Base-by-base conservation (phyloP, 2,113 vertebrate species). In the Sander lucioperca region DNA sequence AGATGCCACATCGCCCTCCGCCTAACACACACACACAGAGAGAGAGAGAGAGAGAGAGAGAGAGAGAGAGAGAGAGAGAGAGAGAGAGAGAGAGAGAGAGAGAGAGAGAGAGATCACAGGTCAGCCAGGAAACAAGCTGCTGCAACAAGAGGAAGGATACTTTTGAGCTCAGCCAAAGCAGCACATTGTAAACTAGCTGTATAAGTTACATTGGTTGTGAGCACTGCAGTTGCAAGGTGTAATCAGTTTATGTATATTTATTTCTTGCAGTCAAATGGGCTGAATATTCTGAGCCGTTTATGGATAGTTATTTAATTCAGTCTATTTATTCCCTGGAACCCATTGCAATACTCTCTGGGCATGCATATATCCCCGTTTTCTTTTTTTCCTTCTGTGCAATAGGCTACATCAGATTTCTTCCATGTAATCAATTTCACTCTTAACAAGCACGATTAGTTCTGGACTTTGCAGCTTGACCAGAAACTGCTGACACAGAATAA, bases 1-100 rank as follows among this genome's bases (percentile, higher is more conserved):
- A 14, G 96, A 96, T 0, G 97, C 97, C 85, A 99, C 98, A 62
- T 99, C 98, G 0, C 96, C 96, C 88, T 99, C 98, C 0, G 98
- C 98, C 98, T 99, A 33, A 88, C 0, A 53, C 76, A 59, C 30
- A 89, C 19, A 76, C 47, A 45, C 11, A 81, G 14, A 57, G 9
- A 83, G 23, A 69, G 30, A 11, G 23, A 27, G 30, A 25, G 13
- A 59, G 50, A 62, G 80, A 33, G 30, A 33, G 30, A 81, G 12
- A 57, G 9, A 83, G 23, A 69, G 30, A 11, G 23, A 23, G 30
- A 33, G 25, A 81, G 14, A 57, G 9, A 83, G 23, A 69, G 30
- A 11, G 23, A 27, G 30, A 25, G 13, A 59, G 50, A 62, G 80
- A 33, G 30, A 33, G 30, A 81, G 12, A 57, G 9, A 83, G 23